Evolutionary conservation across 2,113 vertebrate species (phyloP), one percentile per base, ranked within the genome.

Genomic region (Equus przewalskii): DNA sequence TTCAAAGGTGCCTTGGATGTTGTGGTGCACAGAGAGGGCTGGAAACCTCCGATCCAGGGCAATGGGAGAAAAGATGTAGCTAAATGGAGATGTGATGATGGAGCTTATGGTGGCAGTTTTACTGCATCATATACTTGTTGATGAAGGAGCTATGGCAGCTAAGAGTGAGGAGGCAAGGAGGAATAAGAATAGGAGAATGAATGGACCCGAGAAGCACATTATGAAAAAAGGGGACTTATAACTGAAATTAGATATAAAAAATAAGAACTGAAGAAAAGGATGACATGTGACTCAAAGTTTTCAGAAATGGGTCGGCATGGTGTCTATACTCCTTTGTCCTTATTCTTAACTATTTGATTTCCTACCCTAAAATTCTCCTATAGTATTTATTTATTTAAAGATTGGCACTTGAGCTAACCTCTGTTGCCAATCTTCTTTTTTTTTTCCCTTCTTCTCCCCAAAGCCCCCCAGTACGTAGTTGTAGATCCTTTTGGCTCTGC

Each of bases 111-210:
- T 0, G 3, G 33, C 16, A 49, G 22, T 54, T n/a, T 65, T n/a
- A 7, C 1, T 11, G 24, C 21, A 0, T n/a, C 62, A 19, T 7
- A 19, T 4, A 4, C 62, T 56, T 5, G 12, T 12, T 44, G 51
- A 19, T 7, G 1, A n/a, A 13, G 11, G 62, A 36, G 19, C 24
- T 13, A 5, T n/a, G 41, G 14, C 75, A 24, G 81, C 7, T 51
- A 26, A n/a, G 26, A 64, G 18, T 7, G 15, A 73, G 41, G 64
- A 16, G 7, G 33, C 14, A 49, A 24, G 13, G 10, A 41, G 28
- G 41, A 6, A 8, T 41, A 1, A 3, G 8, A 4, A 4, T 54
- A 49, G 24, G 11, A 58, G 62, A 58, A 36, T 1, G 13, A 30
- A 12, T 9, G 14, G 22, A 46, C 7, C 11, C 18, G 16, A 30